Evolutionary conservation across 2,113 vertebrate species (phyloP).

Genomic region (Coracopsis vasa): DNA sequence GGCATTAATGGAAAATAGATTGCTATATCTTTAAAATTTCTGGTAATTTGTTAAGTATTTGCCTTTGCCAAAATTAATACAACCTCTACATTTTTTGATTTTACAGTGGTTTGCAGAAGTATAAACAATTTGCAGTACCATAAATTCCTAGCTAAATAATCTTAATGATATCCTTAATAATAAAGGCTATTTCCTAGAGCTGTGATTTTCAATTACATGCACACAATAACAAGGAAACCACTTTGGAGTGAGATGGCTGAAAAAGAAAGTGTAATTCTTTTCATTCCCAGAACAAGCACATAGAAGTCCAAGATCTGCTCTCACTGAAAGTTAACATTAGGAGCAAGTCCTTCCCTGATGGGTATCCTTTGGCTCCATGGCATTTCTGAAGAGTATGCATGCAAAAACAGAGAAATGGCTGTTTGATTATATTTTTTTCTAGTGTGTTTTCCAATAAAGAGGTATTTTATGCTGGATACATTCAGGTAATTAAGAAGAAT

Average conservation of each 20-base stretch:
- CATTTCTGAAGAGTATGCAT: neutral
- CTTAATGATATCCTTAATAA: neutral
- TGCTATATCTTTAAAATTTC: neutral
- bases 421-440: neutral
- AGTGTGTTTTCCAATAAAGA: neutral
- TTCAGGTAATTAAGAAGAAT: neutral
- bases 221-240: neutral
- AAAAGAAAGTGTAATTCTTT: neutral
- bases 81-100: neutral
- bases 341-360: neutral
- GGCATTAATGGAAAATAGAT: neutral
- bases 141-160: neutral
- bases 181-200: neutral
- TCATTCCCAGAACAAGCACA: neutral
- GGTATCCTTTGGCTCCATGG: neutral
- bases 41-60: neutral
- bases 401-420: neutral
- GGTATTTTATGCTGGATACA: neutral
- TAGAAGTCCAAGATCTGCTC: neutral
- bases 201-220: neutral
- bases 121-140: neutral
- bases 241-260: neutral
- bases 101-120: neutral
- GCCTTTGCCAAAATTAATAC: neutral
- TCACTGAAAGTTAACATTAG: neutral